Evolutionary conservation across 2,113 vertebrate species (phyloP), one percentile per base, ranked within the genome.

Genomic region (Poeciliopsis turrubarensis): DNA sequence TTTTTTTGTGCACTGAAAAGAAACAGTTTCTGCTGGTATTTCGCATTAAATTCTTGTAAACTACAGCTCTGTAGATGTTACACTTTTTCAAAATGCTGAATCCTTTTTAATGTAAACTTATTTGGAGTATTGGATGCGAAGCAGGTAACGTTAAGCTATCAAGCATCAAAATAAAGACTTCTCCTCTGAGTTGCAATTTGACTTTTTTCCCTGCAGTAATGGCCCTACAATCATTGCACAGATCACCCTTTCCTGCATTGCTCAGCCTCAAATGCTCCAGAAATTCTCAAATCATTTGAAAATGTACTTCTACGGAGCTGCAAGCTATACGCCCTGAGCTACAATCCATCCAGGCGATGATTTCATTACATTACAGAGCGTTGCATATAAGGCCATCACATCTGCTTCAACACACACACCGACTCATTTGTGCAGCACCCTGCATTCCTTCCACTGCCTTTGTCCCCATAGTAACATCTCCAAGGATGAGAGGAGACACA

Each of bases 261-360:
- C 66, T 81, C 74, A 71, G 65, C 73, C 81, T 80, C 65, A 80
- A 73, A 87, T 78, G 72, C 74, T 74, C 66, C 69, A 41, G 66
- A 88, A 86, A 85, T 84, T 75, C 88, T 70, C 64, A 84, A 87
- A 81, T 87, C 81, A 76, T 70, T 73, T 87, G 81, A 79, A 88
- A 90, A 83, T 84, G 65, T 70, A 74, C 77, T 88, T 87, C 72
- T 78, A 68, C 75, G 29, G 68, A 1, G 47, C 83, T 82, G 30
- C 3, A 6, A 80, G 75, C 82, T 9, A 27, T 51, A 29, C 1
- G 37, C 84, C 84, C 68, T n/a, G 2, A 79, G 86, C 76, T 47
- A 75, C 83, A 73, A 84, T 88, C 80, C 81, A 78, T 66, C 47
- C 10, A 19, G 81, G 79, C 75, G 74, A 72, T 88, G 80, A 86